Evolutionary conservation across 2,888 invertebrate genomes (phyloP), one percentile per base, ranked within the genome.

Genomic region (Dendrolimus houi): DNA sequence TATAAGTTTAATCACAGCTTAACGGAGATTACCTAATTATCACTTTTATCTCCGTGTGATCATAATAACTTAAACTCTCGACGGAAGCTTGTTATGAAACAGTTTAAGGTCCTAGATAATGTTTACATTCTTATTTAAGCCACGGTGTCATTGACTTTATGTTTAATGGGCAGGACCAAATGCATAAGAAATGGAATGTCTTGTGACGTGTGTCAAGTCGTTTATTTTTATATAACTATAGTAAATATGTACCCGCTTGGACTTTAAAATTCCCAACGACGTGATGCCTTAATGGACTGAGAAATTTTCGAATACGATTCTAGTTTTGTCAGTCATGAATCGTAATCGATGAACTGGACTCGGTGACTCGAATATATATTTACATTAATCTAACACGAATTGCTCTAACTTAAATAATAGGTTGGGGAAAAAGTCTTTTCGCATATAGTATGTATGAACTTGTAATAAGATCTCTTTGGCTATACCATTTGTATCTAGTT

Each of bases 41-140:
- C 71, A 66, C 61, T 69, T 69, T 72, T 72, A 76, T 74, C 75
- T 68, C 58, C 58, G 52, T 55, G 62, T 55, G 42, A 52, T 40
- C 54, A 54, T 12, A 54, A 9, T n/a, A 7, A 54, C 10, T 14
- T 41, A 54, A 54, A 10, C 12, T 40, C 29, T 9, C 14, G 55
- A 53, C 42, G 56, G 55, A 52, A 52, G 54, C 29, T 47, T 47
- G 53, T 74, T 74, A 72, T 70, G 66, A 63, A 72, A 77, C 68
- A 58, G 64, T 68, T 64, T 59, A 59, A 57, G 59, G 59, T 59
- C 61, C 59, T 66, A 64, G 57, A 58, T 64, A 61, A 66, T 71
- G 69, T 77, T 77, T 75, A 74, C 69, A 65, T 67, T 70, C 64
- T 59, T 60, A 70, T 66, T 70, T 71, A 67, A 67, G 62, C 69